Conservation (phyloP, 2,888 invertebrate species). For the Lithophane leautieri region DNA sequence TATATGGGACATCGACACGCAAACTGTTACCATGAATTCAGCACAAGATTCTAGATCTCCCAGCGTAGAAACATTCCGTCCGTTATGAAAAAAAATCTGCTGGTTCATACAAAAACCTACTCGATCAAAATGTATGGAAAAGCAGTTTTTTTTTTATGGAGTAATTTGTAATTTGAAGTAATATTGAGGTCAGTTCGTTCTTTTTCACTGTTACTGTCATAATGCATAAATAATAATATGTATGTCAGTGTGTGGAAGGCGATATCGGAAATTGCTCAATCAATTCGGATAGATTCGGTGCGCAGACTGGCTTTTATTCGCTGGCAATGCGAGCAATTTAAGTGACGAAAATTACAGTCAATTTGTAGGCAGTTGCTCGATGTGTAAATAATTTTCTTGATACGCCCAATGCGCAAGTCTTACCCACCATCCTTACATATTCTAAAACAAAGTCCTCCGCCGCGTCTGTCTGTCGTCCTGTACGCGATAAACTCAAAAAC, state of each 20-base stretch:
- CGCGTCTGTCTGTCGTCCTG: too few relatives aligned
- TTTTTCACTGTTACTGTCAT: background rate
- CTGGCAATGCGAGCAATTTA: slow-evolving; percentile 28
- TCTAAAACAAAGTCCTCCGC: too few relatives aligned
- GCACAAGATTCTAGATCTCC: background rate
- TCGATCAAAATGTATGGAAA: background rate
- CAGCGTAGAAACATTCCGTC: background rate
- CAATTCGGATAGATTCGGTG: slow-evolving; percentile 50
- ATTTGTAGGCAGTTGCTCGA: slow-evolving; percentile 13
- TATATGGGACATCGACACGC: background rate
- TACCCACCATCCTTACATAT: too few relatives aligned
- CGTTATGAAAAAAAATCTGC: background rate
- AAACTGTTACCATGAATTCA: background rate
- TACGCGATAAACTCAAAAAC: too few relatives aligned
- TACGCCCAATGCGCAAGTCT: too few relatives aligned
- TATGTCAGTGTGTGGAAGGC: slow-evolving; percentile 42
- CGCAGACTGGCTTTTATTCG: slow-evolving; percentile 49
- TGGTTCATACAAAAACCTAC: background rate
- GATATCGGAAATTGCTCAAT: slow-evolving; percentile 58
- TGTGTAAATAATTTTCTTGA: background rate
- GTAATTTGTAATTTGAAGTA: background rate
- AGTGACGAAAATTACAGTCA: slow-evolving; percentile 27
- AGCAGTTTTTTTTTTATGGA: background rate
- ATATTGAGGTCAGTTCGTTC: background rate
- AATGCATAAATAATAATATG: slow-evolving; percentile 13